phyloP scores from a whole-genome alignment of 2,797 vertebrate genomes.

The Sardinella longiceps region DNA sequence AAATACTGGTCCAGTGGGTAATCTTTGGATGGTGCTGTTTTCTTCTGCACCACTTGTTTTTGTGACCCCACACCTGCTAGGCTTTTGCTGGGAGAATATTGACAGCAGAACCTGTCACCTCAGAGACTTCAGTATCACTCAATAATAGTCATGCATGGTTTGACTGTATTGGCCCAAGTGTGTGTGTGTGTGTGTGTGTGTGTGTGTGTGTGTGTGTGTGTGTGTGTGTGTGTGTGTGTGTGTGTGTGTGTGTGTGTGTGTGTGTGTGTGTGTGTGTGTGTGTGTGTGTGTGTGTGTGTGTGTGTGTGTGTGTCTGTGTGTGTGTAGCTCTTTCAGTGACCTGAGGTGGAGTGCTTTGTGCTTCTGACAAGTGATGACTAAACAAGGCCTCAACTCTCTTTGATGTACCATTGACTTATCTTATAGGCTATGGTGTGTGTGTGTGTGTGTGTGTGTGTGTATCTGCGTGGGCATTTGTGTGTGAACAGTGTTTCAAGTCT shows the following conservation, averaged over 20 bases:
- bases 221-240: background rate
- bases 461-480: background rate
- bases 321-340: background rate
- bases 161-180: background rate
- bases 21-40: background rate
- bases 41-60: background rate
- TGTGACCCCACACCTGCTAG: background rate
- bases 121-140: background rate
- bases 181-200: background rate
- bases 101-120: background rate
- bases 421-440: background rate
- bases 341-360: slow-evolving; percentile 11
- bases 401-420: background rate
- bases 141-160: slow-evolving; percentile 2
- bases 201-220: slow-evolving; percentile 14
- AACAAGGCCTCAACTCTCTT: slow-evolving; percentile 14
- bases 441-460: slow-evolving; percentile 8
- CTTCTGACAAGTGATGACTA: background rate
- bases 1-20: background rate
- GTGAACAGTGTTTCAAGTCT: background rate
- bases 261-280: background rate
- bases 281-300: no score
- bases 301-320: background rate
- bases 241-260: background rate
- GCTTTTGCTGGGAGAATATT: slow-evolving; percentile 11